Percentiles rank a stretch among this genome's conserved stretches.
Evolutionary conservation across 2,888 invertebrate genomes (phyloP).

Genomic region (Drosophila bunnanda): DNA sequence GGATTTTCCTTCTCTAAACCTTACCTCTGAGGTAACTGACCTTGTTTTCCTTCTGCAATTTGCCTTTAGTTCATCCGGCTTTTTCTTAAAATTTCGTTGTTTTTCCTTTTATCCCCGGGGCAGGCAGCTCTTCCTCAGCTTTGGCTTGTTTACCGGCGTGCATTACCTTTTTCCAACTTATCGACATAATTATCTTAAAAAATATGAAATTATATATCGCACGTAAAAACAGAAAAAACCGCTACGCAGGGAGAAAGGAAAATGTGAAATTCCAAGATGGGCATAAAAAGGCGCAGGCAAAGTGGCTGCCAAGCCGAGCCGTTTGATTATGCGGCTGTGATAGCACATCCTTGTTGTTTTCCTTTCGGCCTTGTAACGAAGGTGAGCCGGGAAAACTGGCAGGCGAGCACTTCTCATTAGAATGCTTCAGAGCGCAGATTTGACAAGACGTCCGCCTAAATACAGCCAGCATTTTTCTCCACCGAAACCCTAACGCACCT

Average conservation of each 20-base stretch:
- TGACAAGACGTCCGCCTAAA: slow-evolving; percentile 71
- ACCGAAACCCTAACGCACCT: slow-evolving; percentile 14
- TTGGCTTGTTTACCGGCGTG: slow-evolving; percentile 60
- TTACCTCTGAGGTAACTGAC: slow-evolving; percentile 18
- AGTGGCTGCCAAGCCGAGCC: slow-evolving; percentile 53
- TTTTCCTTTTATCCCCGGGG: slow-evolving; percentile 38
- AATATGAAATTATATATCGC: slow-evolving; percentile 76
- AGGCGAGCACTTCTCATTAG: slow-evolving; percentile 75
- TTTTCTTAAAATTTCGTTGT: slow-evolving; percentile 9
- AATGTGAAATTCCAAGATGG: slow-evolving; percentile 39
- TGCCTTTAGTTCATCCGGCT: neutral
- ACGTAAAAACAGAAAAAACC: slow-evolving; percentile 45
- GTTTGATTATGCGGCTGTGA: slow-evolving; percentile 75
- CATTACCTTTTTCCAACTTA: slow-evolving; percentile 76
- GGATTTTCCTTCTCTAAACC: neutral
- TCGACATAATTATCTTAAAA: slow-evolving; percentile 81
- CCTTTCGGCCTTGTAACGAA: slow-evolving; percentile 49
- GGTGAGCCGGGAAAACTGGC: slow-evolving; percentile 49
- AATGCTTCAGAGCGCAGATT: slow-evolving; percentile 75
- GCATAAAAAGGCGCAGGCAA: slow-evolving; percentile 52
- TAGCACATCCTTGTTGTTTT: slow-evolving; percentile 58
- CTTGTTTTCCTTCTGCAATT: slow-evolving; percentile 13
- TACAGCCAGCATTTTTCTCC: slow-evolving; percentile 56
- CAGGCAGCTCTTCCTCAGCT: slow-evolving; percentile 19
- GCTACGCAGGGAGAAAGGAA: slow-evolving; percentile 24